Base-by-base conservation (phyloP, 2,797 vertebrate genomes). In the Peromyscus melanophrys region DNA sequence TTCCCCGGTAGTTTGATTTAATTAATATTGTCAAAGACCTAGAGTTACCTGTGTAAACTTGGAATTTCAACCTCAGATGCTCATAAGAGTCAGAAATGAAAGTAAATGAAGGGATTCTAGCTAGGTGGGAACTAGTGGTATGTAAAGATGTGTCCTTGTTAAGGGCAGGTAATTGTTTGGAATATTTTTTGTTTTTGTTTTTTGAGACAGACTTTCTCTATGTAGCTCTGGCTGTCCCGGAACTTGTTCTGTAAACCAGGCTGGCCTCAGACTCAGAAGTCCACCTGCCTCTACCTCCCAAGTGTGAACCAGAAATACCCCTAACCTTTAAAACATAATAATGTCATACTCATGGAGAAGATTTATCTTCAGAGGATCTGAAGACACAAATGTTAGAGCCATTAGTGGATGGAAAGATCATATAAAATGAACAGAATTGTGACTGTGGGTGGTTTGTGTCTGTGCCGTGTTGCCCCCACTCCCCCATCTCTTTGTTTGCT, bases 61-160 rank as follows among this genome's bases (percentile, higher is more conserved):
- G 82, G 61, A 94, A 67, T 92, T 94, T 82, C 37, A 63, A 84
- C n/a, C 43, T 80, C 29, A 55, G 16, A n/a, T 90, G 43, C 13
- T 57, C 29, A 21, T 11, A 85, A 69, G 81, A 84, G 34, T 92
- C 77, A 69, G 52, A 21, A 52, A 9, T 57, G 29, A 88, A 93
- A 90, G 43, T 90, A 90, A 92, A 31, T 84, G 55, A 85, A 95
- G 37, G 29, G 37, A 95, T n/a, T 27, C 52, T 76, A 52, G 49
- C 59, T 49, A 84, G 23, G 31, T 59, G 5, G 19, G 14, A 63
- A 76, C 43, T 93, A 75, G 19, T 78, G n/a, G 59, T 81, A 6
- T 59, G 6, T 78, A 55, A 92, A 10, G 65, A 27, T 34, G 29
- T 75, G 52, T 49, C 40, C 65, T 93, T 25, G 25, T 61, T 94